Evolutionary conservation across 1,140 invertebrate genomes (phyloP), one percentile per base, ranked within the genome.

Genomic region (Bombus confusus): DNA sequence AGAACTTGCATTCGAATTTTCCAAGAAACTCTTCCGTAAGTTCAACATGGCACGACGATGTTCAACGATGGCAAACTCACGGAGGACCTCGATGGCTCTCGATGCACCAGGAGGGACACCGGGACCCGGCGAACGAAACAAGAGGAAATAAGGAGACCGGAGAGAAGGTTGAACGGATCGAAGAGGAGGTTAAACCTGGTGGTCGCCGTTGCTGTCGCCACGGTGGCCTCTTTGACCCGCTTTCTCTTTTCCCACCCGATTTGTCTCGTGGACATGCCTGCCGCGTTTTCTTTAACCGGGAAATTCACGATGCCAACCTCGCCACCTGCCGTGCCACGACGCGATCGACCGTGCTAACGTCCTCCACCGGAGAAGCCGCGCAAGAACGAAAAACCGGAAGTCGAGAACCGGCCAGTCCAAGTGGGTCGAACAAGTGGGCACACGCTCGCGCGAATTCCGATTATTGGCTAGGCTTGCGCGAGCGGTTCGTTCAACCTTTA

Each of bases 181-280:
- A 85, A 74, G 84, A 92, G 77, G 64, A 91, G 75, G 80, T 68
- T 81, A 72, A 91, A 88, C 73, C 87, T 85, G 80, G 31, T 69
- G 83, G 86, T 83, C 85, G 86, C 74, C 73, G 78, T 72, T 81
- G 80, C 85, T 90, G 91, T 91, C 89, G 86, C 87, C 90, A 90
- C 88, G 90, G 89, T 94, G 92, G 92, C 92, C 88, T 94, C 93
- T 95, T 95, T 94, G 94, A 95, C 94, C 94, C 91, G 94, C 94
- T 95, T 95, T 95, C 94, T 95, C 94, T 95, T 95, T 95, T 94
- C 93, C 94, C 93, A 93, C 92, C 89, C 92, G 94, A 94, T 94
- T 93, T 94, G 94, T 94, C 93, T 93, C 90, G 86, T 86, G 84
- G 85, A 89, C 87, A 90, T 91, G 88, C 87, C 90, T 90, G 73